Percentiles rank a stretch among this genome's conserved stretches.
Conservation (phyloP, 2,888 invertebrate genomes). For the Acutogordius australiensis region DNA sequence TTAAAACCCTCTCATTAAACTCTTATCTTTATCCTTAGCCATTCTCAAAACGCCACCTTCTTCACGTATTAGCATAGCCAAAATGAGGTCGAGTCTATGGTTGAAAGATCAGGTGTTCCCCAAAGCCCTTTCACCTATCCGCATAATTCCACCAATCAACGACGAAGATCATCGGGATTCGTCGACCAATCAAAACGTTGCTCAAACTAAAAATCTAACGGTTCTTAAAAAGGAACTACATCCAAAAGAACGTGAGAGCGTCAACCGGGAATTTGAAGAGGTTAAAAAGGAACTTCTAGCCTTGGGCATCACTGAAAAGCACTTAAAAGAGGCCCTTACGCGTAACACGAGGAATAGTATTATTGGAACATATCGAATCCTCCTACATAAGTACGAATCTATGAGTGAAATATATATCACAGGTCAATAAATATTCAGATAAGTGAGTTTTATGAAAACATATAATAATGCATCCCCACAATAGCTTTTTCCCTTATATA, state of each 20-base stretch:
- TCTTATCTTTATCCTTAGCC: too few relatives aligned
- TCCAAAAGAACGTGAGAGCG: too few relatives aligned
- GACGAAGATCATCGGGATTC: neutral
- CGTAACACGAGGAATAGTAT: slow-evolving; percentile 36
- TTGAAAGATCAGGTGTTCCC: slow-evolving; percentile 9
- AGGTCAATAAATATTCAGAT: too few relatives aligned
- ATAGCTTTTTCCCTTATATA: too few relatives aligned
- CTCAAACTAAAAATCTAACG: too few relatives aligned
- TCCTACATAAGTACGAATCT: slow-evolving; percentile 31
- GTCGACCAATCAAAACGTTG: too few relatives aligned
- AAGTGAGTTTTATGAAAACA: too few relatives aligned
- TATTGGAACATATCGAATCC: slow-evolving; percentile 40
- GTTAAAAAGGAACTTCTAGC: slow-evolving; percentile 19
- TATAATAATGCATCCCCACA: too few relatives aligned
- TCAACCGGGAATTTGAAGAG: neutral
- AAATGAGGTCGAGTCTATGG: slow-evolving; percentile 1
- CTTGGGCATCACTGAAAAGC: slow-evolving; percentile 33
- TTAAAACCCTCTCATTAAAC: too few relatives aligned
- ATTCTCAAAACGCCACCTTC: neutral
- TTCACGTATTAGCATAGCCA: neutral
- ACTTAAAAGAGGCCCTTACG: slow-evolving; percentile 30
- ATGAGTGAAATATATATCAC: too few relatives aligned
- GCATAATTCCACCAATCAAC: neutral
- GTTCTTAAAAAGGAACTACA: too few relatives aligned
- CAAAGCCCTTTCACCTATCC: slow-evolving; percentile 8